Evolutionary conservation across 2,113 vertebrate species (phyloP), one percentile per base, ranked within the genome.

Genomic region (Chloebia gouldiae): DNA sequence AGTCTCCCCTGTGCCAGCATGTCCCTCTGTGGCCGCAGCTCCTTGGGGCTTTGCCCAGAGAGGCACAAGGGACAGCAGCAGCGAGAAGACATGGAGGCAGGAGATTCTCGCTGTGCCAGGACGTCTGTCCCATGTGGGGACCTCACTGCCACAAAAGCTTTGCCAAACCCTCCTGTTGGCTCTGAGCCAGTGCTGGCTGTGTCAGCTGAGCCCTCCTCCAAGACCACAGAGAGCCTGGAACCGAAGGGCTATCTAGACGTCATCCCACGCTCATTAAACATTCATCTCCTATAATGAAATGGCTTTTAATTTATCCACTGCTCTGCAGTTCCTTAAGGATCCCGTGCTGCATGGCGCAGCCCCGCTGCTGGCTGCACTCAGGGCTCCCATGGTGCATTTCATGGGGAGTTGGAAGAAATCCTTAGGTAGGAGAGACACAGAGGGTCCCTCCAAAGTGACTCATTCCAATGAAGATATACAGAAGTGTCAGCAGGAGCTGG

Each of bases 231-330:
- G 31, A 78, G 64, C 72, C 57, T 92, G 77, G 68, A 90, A 90
- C 82, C 0, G 1, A 95, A 86, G 56, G 60, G 16, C 86, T 81
- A 86, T 88, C 96, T 93, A 93, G 92, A 94, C 68, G 49, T 96
- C 95, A 94, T 95, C 92, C 91, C 92, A 94, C 2, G 0, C 83
- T 96, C 96, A 97, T 97, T 97, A 97, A 95, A 96, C 92, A 97
- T 97, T 97, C 72, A 97, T 95, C 86, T 88, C 68, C 92, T 75
- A 84, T 93, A 97, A 97, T 97, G 91, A 97, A 97, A 94, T 84
- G 57, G 92, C 96, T 97, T 95, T 96, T 94, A 70, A 96, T 95
- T 94, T 92, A 92, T 91, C 71, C 88, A 86, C 83, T 2, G 2
- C 88, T 90, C 72, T 2, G 1, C 80, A 42, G 60, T 47, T 78